These are phyloP conservation scores for Chionomys nivalis DNA, from an alignment of 2,113 vertebrate genomes.

Conservation along the genomic window DNA sequence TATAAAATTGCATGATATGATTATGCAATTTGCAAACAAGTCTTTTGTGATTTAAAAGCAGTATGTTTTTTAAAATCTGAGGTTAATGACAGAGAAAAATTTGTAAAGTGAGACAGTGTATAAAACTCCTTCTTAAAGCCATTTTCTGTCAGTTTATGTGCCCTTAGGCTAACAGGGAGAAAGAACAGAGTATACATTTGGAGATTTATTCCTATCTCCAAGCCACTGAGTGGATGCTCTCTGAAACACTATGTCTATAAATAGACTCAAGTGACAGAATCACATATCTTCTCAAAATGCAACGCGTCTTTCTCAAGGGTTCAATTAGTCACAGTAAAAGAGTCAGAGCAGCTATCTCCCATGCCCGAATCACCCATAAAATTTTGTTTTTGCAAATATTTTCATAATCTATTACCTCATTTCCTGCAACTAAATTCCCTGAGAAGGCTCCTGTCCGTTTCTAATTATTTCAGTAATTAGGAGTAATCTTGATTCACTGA, in stretches of 20 bases:
- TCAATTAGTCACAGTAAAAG: slow-evolving; percentile 35
- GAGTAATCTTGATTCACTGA: neutral
- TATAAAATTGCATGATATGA: neutral
- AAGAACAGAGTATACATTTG: slow-evolving; percentile 19
- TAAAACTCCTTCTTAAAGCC: slow-evolving; percentile 22
- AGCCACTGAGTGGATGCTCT: slow-evolving; percentile 1
- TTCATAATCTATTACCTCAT: slow-evolving; percentile 57
- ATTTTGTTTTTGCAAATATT: slow-evolving; percentile 33
- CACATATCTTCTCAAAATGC: slow-evolving; percentile 55
- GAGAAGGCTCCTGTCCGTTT: neutral
- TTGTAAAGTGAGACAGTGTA: slow-evolving; percentile 28
- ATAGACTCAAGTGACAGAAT: slow-evolving; percentile 63
- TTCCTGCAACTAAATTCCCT: neutral
- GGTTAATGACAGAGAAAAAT: neutral
- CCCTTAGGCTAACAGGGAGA: neutral
- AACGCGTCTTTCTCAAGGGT: slow-evolving; percentile 46
- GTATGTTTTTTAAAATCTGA: neutral
- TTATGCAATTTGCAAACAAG: slow-evolving; percentile 37
- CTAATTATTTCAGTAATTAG: slow-evolving; percentile 34
- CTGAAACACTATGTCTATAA: slow-evolving; percentile 63
- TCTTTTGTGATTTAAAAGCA: neutral
- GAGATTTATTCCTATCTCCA: slow-evolving; percentile 38
- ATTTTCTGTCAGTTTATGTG: neutral
- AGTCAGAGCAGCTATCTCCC: neutral
- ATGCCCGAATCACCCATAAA: neutral